Base-by-base conservation (phyloP, 2,797 vertebrate species). In the Mormyrus hasselquistii region DNA sequence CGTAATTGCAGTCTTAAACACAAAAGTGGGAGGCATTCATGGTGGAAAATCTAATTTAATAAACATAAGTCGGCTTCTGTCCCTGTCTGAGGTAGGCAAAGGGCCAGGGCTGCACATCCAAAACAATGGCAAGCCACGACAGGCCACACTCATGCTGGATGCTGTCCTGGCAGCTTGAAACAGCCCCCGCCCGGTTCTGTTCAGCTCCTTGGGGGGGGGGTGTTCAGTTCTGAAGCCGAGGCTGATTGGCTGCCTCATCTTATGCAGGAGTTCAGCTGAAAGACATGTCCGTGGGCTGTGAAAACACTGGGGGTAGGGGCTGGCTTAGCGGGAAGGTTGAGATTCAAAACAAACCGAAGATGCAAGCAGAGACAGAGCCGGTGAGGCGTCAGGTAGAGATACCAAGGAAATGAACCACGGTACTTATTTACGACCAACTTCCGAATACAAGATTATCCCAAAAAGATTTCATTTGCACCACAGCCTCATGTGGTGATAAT, bases 31-130 rank as follows among this genome's bases (percentile, higher is more conserved):
- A n/a, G 25, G 22, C 47, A 41, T 62, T 84, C 19, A 62, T 9
- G 25, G 44, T 2, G 47, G 55, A 22, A 10, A 50, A 57, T 10
- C 53, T n/a, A 22, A 44, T 34, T 59, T 4, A 49, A 55, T 16
- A 34, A 65, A 62, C 79, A 50, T 65, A 76, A 89, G 79, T 89
- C 55, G 12, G 88, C 88, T 59, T 86, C 47, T 9, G 88, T 57
- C 12, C 38, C 50, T 47, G 2, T 62, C 55, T 14, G 41, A 22
- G 19, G 57, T n/a, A 65, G 25, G 55, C 86, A 19, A 4, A 41
- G n/a, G 25, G 12, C n/a, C 22, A 1, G 47, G 62, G 38, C 52
- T 41, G 62, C 53, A 9, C 50, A 25, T 59, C 73, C 82, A 22
- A 49, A 41, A 85, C 49, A 38, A 62, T 19, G 22, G 47, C 57